A percentile compares a stretch with the other conserved stretches of the same genome.
Evolutionary conservation across 1,140 invertebrate genomes (phyloP).

Genomic region (Leptestheria dahalacensis): DNA sequence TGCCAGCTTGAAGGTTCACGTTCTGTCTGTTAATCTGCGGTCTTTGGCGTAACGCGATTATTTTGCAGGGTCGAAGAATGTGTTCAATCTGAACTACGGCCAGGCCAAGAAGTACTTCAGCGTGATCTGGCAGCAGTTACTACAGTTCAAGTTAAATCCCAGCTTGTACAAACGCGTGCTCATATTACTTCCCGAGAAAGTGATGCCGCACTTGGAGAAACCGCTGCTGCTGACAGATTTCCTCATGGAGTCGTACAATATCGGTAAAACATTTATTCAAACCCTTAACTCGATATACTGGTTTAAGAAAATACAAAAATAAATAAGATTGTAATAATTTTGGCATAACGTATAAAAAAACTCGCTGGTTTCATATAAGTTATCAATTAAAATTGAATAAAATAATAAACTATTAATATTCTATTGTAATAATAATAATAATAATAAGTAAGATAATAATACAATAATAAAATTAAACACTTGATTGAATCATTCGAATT

Average conservation of each 20-base stretch:
- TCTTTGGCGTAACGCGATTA: conserved; percentile 4
- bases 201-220: conserved; percentile 62
- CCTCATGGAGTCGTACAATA: conserved; percentile 72
- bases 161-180: conserved; percentile 57
- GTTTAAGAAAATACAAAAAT: neutral
- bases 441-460: no score
- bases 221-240: conserved; percentile 81
- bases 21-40: neutral
- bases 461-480: no score
- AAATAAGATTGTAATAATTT: no score
- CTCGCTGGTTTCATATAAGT: no score
- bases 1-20: conserved; percentile 4
- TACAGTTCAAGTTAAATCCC: conserved; percentile 44
- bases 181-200: conserved; percentile 60
- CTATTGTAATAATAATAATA: no score
- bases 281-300: neutral
- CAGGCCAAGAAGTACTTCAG: conserved; percentile 25
- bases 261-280: conserved; percentile 39
- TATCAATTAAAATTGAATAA: no score
- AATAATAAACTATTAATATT: no score
- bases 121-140: conserved; percentile 45
- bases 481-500: neutral
- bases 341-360: no score
- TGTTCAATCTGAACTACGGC: conserved; percentile 10
- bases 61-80: conserved; percentile 18